Conservation (phyloP, 2,888 invertebrate genomes). For the Cephus runcator region DNA sequence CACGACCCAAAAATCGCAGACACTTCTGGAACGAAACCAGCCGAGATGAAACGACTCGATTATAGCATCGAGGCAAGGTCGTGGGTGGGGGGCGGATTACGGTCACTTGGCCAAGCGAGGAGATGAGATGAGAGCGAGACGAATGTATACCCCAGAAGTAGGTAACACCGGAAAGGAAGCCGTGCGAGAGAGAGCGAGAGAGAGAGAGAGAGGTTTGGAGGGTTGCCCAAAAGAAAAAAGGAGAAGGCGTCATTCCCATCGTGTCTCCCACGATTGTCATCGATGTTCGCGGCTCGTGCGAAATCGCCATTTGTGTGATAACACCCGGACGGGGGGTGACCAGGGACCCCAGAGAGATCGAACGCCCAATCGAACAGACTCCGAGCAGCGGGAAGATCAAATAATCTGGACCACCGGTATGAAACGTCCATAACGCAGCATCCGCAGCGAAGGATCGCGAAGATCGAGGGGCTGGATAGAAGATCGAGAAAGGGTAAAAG, state of each 20-base stretch:
- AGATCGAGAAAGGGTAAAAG: constrained; percentile 1
- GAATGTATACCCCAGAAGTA: background rate
- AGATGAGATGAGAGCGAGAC: constrained; percentile 17
- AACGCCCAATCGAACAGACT: too few species aligned
- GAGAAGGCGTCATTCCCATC: background rate
- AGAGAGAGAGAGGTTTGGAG: background rate
- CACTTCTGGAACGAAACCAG: constrained; percentile 15
- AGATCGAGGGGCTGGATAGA: background rate
- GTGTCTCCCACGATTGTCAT: background rate
- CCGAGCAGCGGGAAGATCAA: too few species aligned
- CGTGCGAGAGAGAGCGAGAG: constrained; percentile 12
- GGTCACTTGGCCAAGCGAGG: constrained; percentile 17
- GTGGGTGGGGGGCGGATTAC: constrained; percentile 22
- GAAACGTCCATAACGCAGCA: too few species aligned
- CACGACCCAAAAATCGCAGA: constrained; percentile 15
- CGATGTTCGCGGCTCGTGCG: background rate
- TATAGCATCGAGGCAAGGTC: constrained; percentile 15
- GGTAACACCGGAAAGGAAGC: background rate
- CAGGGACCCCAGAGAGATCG: background rate
- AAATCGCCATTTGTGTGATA: background rate
- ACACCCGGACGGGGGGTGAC: background rate
- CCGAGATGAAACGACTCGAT: constrained; percentile 26
- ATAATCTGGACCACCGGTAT: too few species aligned
- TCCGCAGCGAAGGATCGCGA: background rate
- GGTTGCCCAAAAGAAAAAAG: constrained; percentile 1